Base-by-base conservation (phyloP, 1,140 invertebrate genomes). In the Neotoxoptera formosana region DNA sequence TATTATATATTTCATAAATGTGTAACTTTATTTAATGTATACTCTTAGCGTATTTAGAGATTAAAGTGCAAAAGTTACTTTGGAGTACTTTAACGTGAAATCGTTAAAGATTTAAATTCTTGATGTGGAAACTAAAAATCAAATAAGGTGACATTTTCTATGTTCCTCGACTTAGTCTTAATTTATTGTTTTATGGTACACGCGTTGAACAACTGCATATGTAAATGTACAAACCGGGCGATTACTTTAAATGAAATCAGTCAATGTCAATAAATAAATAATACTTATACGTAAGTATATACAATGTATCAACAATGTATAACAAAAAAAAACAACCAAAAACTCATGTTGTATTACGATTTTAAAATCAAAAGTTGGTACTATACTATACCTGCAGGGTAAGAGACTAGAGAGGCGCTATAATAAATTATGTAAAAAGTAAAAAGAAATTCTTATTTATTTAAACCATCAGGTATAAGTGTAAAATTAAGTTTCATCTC, bases 361-460 rank as follows among this genome's bases (percentile, higher is more conserved):
- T n/a, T 67, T n/a, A 6, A 67, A n/a, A n/a, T 67, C 30, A 76
- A 76, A n/a, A 76, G n/a, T 34, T 6, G 30, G n/a, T n/a, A n/a
- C 4, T 4, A 6, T n/a, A 14, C n/a, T 17, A n/a, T n/a, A 17
- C 14, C 0, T 14, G 11, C n/a, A 67, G 0, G 14, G 4, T 30
- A 14, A 41, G 41, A 41, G 41, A 41, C 41, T 4, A 17, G 30
- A 60, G 3, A 67, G 25, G 3, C 0, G 9, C 8, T 3, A 60
- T 60, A 30, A 67, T n/a, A 11, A n/a, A 60, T 67, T n/a, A 14
- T 67, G 30, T 14, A 0, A 53, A 53, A 21, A 51, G 14, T 53
- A 7, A 67, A 67, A 67, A 30, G 30, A 60, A 25, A 30, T 30
- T 1, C 9, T 30, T 60, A 67, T n/a, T 25, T 67, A n/a, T 67